Base-by-base conservation (phyloP, 2,888 invertebrate genomes). In the Atrina japonica region DNA sequence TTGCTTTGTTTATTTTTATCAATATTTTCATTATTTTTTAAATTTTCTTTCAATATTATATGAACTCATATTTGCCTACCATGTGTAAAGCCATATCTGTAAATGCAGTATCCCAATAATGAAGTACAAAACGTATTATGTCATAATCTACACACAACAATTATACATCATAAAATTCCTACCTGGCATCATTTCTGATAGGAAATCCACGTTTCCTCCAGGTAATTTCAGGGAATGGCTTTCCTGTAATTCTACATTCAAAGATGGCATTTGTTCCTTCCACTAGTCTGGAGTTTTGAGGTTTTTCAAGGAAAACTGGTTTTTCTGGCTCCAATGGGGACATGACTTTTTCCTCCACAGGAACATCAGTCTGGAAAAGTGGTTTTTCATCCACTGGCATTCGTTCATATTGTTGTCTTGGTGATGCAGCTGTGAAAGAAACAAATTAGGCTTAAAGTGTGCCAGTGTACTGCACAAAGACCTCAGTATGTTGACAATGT, bases 221-320 rank as follows among this genome's bases (percentile, higher is more conserved):
- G 67, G 83, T 83, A 49, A 90, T 83, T 68, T 88, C 88, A 45
- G 90, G 89, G 69, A 89, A 87, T 11, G 90, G 90, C 70, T 88
- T 83, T 25, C 88, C 89, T 45, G 83, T 78, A 14, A 90, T 87
- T 23, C 82, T 75, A 66, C 88, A 88, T 72, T 90, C 90, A 75
- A 90, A 82, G 67, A 86, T 84, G 58, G 88, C 83, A 66, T 88
- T 89, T 66, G 90, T 90, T 52, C 91, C 91, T 66, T 89, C 90
- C 2, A 85, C 77, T 66, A 92, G 86, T 77, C 85, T 82, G 47
- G 83, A 84, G 58, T 88, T 86, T 47, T 81, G 81, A 65, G 89
- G 78, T 49, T 79, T 65, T 73, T 86, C 84, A 9, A 84, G 76
- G 66, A 87, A 86, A 45, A 78, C 76, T 49, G 86, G 87, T 23